phyloP scores from a whole-genome alignment of 2,888 invertebrate species.

The Chymomyza fuscimana region DNA sequence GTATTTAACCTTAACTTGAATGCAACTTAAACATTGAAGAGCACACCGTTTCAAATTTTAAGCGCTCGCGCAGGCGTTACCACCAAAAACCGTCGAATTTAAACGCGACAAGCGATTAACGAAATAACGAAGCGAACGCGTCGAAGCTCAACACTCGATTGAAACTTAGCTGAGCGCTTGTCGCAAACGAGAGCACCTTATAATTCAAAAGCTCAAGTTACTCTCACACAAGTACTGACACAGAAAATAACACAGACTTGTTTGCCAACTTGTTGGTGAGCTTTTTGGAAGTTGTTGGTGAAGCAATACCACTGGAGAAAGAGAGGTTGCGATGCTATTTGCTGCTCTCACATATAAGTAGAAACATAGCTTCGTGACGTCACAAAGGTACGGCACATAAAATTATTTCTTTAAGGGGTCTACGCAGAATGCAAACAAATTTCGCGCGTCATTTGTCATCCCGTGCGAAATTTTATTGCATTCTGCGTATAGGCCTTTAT shows the following conservation, averaged over 20 bases:
- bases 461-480: not conserved
- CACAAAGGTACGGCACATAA: not conserved
- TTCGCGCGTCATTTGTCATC: no score
- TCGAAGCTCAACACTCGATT: constrained; percentile 73
- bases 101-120: constrained; percentile 23
- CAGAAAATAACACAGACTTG: not conserved
- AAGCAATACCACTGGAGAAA: not conserved
- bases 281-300: not conserved
- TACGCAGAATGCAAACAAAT: no score
- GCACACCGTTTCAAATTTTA: not conserved
- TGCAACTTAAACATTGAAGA: not conserved
- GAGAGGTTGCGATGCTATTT: not conserved
- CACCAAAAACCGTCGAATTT: constrained; percentile 8
- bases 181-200: constrained; percentile 20
- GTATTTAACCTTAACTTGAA: not conserved
- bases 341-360: not conserved
- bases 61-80: constrained; percentile 58
- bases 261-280: not conserved
- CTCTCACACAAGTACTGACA: not conserved
- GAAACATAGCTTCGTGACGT: not conserved
- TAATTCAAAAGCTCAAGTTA: constrained; percentile 42
- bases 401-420: not conserved
- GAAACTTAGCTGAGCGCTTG: constrained; percentile 20
- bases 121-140: constrained; percentile 67
- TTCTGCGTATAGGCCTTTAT: no score